Base-by-base conservation (phyloP, 2,113 vertebrate species). In the Neolamprologus variostigma region DNA sequence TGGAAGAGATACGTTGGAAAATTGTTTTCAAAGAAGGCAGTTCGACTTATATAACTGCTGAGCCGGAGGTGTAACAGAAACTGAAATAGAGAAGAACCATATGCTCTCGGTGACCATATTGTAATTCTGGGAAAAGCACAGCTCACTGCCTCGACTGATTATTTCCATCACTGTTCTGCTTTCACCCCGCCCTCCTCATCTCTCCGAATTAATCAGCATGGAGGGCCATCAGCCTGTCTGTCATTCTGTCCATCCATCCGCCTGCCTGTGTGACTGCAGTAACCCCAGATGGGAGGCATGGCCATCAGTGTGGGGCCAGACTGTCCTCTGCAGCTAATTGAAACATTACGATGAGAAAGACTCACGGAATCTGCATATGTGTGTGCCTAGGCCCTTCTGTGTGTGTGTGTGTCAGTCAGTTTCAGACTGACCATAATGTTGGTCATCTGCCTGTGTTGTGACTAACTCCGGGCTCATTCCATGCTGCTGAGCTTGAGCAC, bases 301-400 rank as follows among this genome's bases (percentile, higher is more conserved):
- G 93, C 91, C 92, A 80, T 91, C 89, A 88, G 92, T 71, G 87
- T 92, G 93, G 37, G 92, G 89, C 91, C 94, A 91, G 92, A 80
- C 92, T 89, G 89, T 94, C 90, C 93, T 93, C 85, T 28, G 87
- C 63, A 81, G 93, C 94, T 93, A 95, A 95, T 94, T 95, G 95
- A 95, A 94, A 93, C 80, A 47, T 90, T 91, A 76, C 50, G 42
- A 91, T 57, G 89, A 86, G 76, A 51, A 82, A 54, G 51, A 90
- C 86, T 91, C 90, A 84, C 35, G 47, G 86, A 90, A 89, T 85
- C 80, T 86, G 87, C 80, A 71, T 93, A 45, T 90, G 88, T 88
- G 86, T 83, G 84, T 80, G 82, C 5, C 66, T 89, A 54, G 84
- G 40, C 54, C 76, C 33, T 78, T 78, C 71, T 78, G 71, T 33